These are phyloP conservation scores for Sericinus montela DNA, from an alignment of 2,888 invertebrate genomes.

Conservation along the genomic window DNA sequence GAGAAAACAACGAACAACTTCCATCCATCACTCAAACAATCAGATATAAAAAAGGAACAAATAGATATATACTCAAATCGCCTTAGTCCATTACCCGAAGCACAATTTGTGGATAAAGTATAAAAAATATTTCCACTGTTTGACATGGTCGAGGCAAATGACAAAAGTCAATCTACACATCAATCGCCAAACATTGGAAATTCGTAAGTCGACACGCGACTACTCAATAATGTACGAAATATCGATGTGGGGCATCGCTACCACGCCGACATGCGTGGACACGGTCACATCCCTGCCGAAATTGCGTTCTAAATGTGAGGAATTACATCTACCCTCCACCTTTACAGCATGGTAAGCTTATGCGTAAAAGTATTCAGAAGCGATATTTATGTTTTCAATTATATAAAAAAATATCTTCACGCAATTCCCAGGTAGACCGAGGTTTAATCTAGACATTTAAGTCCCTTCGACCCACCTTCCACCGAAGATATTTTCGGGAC, in stretches of 20 bases:
- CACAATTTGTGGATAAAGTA: slow-evolving; percentile 67
- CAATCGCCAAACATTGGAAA: slow-evolving; percentile 79
- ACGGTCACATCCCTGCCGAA: slow-evolving; percentile 43
- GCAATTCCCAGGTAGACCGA: too few species aligned
- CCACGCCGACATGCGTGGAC: slow-evolving; percentile 46
- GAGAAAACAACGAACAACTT: slow-evolving; percentile 53
- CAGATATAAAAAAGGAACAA: slow-evolving; percentile 53
- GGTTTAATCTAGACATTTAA: too few species aligned
- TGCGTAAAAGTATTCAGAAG: too few species aligned
- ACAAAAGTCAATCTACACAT: slow-evolving; percentile 79
- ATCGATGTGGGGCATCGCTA: slow-evolving; percentile 74
- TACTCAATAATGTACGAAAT: slow-evolving; percentile 76
- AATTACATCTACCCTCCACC: too few species aligned
- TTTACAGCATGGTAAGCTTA: too few species aligned
- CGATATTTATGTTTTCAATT: too few species aligned
- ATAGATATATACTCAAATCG: slow-evolving; percentile 57
- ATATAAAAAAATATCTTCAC: too few species aligned
- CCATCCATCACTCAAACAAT: slow-evolving; percentile 70
- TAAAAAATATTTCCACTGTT: slow-evolving; percentile 73
- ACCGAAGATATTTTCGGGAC: too few species aligned
- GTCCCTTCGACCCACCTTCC: too few species aligned
- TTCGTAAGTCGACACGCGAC: slow-evolving; percentile 75
- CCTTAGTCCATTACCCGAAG: slow-evolving; percentile 67
- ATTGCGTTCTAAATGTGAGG: slow-evolving; percentile 29
- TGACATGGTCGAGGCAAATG: slow-evolving; percentile 75